These are phyloP conservation scores for Aporophyla nigra DNA, from an alignment of 2,888 invertebrate genomes.

Conservation along the genomic window DNA sequence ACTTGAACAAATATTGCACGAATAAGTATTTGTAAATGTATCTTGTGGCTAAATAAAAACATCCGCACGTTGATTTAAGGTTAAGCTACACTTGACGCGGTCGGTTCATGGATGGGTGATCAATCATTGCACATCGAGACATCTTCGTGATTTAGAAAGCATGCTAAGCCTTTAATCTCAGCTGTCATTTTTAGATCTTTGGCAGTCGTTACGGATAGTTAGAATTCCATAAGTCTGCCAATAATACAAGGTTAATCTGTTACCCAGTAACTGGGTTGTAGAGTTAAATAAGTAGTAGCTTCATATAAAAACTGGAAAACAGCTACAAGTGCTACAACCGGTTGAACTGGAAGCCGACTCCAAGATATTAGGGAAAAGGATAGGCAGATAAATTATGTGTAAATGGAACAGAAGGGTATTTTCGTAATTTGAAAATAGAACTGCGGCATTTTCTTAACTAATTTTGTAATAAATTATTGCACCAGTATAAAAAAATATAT, in stretches of 20 bases:
- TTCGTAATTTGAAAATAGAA: background rate
- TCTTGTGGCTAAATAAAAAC: too few species aligned
- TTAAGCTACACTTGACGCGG: background rate
- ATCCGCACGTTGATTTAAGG: background rate
- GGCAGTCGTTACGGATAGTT: background rate
- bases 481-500: background rate
- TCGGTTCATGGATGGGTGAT: background rate
- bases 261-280: background rate
- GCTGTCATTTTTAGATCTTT: background rate
- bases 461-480: background rate
- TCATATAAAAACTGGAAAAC: background rate
- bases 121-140: too few species aligned
- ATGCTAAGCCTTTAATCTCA: background rate
- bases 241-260: too few species aligned
- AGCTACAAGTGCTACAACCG: too few species aligned
- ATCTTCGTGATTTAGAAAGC: background rate
- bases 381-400: background rate
- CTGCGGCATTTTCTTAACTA: background rate
- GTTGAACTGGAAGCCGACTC: background rate
- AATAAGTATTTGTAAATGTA: background rate
- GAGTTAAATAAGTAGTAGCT: background rate
- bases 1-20: slow-evolving; percentile 32
- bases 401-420: slow-evolving; percentile 1
- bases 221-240: background rate
- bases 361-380: too few species aligned